phyloP scores from a whole-genome alignment of 1,140 invertebrate species.

The Pseudomyrmex pallidus region DNA sequence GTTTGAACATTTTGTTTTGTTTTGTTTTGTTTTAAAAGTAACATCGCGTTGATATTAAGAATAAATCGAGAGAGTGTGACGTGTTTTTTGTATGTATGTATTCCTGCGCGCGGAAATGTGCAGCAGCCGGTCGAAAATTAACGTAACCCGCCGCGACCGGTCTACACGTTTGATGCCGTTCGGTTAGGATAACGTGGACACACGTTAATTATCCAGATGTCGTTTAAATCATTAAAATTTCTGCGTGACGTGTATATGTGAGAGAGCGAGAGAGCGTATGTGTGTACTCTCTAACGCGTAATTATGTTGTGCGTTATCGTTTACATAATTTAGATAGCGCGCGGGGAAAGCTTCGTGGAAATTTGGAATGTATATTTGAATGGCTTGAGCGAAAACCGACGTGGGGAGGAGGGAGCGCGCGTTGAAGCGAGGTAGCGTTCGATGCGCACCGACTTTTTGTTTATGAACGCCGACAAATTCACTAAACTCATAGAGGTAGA shows the following conservation, averaged over 20 bases:
- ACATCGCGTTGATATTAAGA: background rate
- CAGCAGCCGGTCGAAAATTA: background rate
- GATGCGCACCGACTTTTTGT: conserved; percentile 43
- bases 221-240: conserved; percentile 62
- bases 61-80: background rate
- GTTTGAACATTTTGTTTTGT: conserved; percentile 2
- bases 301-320: conserved; percentile 56
- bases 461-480: conserved; percentile 50
- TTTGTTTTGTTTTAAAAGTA: too few species aligned
- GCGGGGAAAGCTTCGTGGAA: conserved; percentile 28
- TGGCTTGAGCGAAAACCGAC: background rate
- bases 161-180: conserved; percentile 17
- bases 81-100: too few species aligned
- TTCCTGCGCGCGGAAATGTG: background rate
- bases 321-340: conserved; percentile 57
- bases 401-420: background rate
- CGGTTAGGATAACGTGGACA: conserved; percentile 8
- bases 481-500: conserved; percentile 28
- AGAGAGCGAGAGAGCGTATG: background rate
- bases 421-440: conserved; percentile 42
- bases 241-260: conserved; percentile 4
- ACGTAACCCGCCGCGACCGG: background rate
- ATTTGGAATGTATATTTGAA: conserved; percentile 52
- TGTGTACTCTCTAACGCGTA: conserved; percentile 44
- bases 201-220: conserved; percentile 44